A percentile compares a stretch with the other conserved stretches of the same genome.
These are phyloP conservation scores for Cynopterus brachyotis DNA, from an alignment of 2,113 vertebrate species.

Conservation along the genomic window DNA sequence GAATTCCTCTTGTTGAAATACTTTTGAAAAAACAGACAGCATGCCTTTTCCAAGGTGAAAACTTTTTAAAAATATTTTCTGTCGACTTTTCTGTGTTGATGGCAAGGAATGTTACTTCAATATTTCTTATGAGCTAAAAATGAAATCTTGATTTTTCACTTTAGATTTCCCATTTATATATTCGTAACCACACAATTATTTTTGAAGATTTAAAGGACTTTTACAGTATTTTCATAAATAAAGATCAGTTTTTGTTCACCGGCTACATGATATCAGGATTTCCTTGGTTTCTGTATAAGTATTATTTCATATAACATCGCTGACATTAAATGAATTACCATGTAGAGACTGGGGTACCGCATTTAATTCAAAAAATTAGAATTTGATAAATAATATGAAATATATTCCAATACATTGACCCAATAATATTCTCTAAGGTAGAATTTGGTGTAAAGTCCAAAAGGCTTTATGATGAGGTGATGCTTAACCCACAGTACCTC, in stretches of 20 bases:
- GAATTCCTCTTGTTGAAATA: background rate
- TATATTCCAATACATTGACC: background rate
- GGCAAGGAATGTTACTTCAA: slow-evolving; percentile 29
- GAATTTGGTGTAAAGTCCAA: background rate
- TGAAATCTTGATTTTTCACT: slow-evolving; percentile 36
- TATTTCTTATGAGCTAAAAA: slow-evolving; percentile 45
- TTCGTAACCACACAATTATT: slow-evolving; percentile 13
- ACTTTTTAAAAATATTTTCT: background rate
- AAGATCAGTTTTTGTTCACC: slow-evolving; percentile 36
- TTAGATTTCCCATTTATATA: slow-evolving; percentile 30
- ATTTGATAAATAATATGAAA: background rate
- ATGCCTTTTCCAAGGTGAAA: background rate
- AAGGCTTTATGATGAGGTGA: background rate
- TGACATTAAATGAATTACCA: slow-evolving; percentile 24
- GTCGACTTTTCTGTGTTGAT: background rate
- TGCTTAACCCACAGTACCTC: background rate
- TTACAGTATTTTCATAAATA: slow-evolving; percentile 58
- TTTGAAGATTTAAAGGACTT: slow-evolving; percentile 39
- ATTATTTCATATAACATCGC: background rate
- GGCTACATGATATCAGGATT: slow-evolving; percentile 29
- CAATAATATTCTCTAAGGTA: background rate
- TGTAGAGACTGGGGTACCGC: background rate
- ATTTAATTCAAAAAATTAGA: slow-evolving; percentile 11
- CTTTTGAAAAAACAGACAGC: background rate
- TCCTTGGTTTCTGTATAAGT: slow-evolving; percentile 59